Conservation (phyloP, 2,113 vertebrate genomes). For the Pedetes capensis region DNA sequence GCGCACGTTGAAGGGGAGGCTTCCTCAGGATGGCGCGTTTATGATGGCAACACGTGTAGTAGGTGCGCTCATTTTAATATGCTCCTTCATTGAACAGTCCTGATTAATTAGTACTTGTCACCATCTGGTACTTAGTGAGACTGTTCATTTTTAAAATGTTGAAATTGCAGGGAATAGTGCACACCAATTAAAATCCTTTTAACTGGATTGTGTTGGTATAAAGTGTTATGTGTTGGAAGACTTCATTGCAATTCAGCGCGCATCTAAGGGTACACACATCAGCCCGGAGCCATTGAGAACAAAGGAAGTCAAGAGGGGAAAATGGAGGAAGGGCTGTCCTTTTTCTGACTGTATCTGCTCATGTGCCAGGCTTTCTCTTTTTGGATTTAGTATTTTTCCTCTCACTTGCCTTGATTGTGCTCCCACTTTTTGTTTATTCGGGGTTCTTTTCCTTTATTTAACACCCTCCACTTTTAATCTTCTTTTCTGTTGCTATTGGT, state of each 20-base stretch:
- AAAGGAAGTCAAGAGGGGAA: conserved; percentile 70
- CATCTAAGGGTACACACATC: conserved; percentile 74
- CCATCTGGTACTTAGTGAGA: conserved; percentile 86
- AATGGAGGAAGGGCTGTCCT: conserved; percentile 48
- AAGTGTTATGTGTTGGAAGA: conserved; percentile 82
- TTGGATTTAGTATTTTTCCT: neutral
- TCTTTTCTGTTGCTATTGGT: neutral
- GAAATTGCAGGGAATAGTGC: conserved; percentile 86
- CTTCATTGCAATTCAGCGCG: conserved; percentile 82
- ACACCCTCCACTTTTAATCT: neutral
- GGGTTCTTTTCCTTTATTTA: neutral
- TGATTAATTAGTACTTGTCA: conserved; percentile 87
- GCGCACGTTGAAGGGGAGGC: conserved; percentile 33
- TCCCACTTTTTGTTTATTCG: conserved; percentile 19
- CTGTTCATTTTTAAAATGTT: conserved; percentile 87
- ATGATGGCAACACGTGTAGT: conserved; percentile 78
- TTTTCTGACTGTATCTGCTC: conserved; percentile 27
- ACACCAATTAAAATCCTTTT: conserved; percentile 87
- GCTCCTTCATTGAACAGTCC: conserved; percentile 82
- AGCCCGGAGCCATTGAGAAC: conserved; percentile 81
- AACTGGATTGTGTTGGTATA: conserved; percentile 85
- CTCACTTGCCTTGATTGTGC: neutral
- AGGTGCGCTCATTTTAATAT: conserved; percentile 85
- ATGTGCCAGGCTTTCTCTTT: neutral
- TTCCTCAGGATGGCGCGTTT: conserved; percentile 64